Evolutionary conservation across 2,113 vertebrate genomes (phyloP).

Genomic region (Oryzias javanicus): DNA sequence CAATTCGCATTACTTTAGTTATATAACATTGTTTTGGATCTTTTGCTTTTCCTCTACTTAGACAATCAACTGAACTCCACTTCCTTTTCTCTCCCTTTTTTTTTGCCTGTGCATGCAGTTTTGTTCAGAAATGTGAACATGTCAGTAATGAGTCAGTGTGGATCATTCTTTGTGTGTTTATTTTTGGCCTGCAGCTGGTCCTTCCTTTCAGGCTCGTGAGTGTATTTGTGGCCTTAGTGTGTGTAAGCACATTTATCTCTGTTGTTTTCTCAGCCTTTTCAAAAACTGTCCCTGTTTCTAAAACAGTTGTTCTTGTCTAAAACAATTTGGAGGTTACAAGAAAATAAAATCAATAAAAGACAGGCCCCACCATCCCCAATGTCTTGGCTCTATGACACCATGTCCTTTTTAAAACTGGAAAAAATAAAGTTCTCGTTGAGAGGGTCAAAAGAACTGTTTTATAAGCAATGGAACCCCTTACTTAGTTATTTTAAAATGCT

Average conservation of each 20-base stretch:
- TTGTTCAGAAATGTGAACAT: constrained; percentile 39
- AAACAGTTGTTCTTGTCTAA: neutral
- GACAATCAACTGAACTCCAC: too few relatives aligned
- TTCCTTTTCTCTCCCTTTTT: constrained; percentile 7
- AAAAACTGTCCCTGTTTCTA: constrained; percentile 26
- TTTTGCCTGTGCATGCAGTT: constrained; percentile 4
- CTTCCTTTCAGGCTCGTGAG: constrained; percentile 50
- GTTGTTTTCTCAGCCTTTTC: constrained; percentile 63
- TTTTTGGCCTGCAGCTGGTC: constrained; percentile 72
- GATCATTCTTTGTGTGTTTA: constrained; percentile 69
- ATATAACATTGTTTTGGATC: too few relatives aligned
- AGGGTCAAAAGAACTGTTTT: too few relatives aligned
- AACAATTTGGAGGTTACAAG: too few relatives aligned
- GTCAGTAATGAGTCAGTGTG: constrained; percentile 60
- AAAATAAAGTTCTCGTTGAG: too few relatives aligned
- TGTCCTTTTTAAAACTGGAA: too few relatives aligned
- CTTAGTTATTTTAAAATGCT: too few relatives aligned
- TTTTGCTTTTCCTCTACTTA: too few relatives aligned
- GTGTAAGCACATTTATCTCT: constrained; percentile 28
- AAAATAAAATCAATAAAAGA: too few relatives aligned
- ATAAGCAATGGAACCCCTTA: too few relatives aligned
- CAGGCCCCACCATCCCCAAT: too few relatives aligned
- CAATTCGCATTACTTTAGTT: neutral
- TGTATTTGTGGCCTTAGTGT: constrained; percentile 32
- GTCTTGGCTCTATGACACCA: too few relatives aligned